Evolutionary conservation across 2,888 invertebrate species (phyloP).

Genomic region (Kuschelorhynchus macadamiae): DNA sequence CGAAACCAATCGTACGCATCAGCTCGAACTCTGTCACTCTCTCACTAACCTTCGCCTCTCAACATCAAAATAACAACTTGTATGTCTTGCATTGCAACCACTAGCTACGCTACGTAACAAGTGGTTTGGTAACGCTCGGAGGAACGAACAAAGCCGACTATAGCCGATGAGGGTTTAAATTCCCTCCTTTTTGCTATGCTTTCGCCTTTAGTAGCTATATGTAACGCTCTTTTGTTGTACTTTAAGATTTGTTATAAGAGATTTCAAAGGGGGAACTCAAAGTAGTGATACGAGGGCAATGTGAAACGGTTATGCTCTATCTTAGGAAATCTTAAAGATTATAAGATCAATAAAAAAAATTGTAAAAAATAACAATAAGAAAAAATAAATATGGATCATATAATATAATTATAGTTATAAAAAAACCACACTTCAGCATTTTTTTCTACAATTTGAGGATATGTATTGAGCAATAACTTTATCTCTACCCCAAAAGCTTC

Average conservation of each 20-base stretch:
- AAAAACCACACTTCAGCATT: too few relatives aligned
- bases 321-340: too few relatives aligned
- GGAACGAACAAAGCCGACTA: neutral
- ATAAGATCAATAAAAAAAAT: too few relatives aligned
- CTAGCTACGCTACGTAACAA: constrained; percentile 20
- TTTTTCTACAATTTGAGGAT: too few relatives aligned
- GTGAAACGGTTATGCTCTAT: neutral
- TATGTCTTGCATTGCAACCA: constrained; percentile 1
- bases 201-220: constrained; percentile 27
- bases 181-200: constrained; percentile 30
- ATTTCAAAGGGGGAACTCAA: constrained; percentile 31
- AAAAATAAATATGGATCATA: too few relatives aligned
- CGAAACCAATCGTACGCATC: neutral
- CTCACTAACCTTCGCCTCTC: neutral
- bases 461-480: too few relatives aligned
- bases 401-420: too few relatives aligned
- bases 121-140: constrained; percentile 9
- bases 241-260: constrained; percentile 17
- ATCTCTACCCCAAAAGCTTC: too few relatives aligned
- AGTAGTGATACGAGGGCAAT: constrained; percentile 2
- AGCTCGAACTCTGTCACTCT: neutral
- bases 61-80: constrained; percentile 15
- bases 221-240: constrained; percentile 43
- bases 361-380: too few relatives aligned
- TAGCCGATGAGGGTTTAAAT: constrained; percentile 17